phyloP scores from a whole-genome alignment of 2,797 vertebrate genomes.

The Notamacropus eugenii region DNA sequence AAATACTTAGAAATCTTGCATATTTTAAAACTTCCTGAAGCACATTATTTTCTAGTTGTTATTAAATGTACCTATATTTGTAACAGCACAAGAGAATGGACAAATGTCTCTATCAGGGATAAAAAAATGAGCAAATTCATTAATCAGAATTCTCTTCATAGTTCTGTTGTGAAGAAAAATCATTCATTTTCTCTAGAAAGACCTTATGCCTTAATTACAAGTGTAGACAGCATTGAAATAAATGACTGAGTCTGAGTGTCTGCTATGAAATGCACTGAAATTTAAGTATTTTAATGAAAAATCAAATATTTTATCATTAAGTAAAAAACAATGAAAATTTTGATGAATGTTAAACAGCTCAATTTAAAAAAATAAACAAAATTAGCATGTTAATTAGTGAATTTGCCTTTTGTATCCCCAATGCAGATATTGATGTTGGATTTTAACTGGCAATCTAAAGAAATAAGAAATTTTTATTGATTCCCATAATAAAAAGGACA shows the following conservation, averaged over 20 bases:
- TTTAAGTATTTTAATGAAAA: conserved; percentile 13
- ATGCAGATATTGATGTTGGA: background rate
- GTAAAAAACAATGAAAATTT: background rate
- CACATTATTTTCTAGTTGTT: background rate
- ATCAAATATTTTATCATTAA: background rate
- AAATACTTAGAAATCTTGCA: background rate
- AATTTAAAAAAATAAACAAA: background rate
- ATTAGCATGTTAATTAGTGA: background rate
- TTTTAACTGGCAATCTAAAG: background rate
- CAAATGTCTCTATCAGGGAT: background rate
- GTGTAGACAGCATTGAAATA: conserved; percentile 14
- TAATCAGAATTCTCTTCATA: background rate
- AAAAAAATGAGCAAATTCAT: background rate
- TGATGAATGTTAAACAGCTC: background rate
- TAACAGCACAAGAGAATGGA: background rate
- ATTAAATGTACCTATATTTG: background rate
- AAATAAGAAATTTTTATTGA: background rate
- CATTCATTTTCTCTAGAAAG: conserved; percentile 12
- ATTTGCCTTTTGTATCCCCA: background rate
- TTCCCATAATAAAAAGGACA: background rate
- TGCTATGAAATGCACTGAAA: conserved; percentile 16
- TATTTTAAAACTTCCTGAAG: background rate
- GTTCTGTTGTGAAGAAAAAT: background rate
- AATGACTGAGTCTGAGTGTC: background rate
- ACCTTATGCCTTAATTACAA: background rate